Evolutionary conservation across 2,888 invertebrate genomes (phyloP).

Genomic region (Rhagophthalmus giganteus): DNA sequence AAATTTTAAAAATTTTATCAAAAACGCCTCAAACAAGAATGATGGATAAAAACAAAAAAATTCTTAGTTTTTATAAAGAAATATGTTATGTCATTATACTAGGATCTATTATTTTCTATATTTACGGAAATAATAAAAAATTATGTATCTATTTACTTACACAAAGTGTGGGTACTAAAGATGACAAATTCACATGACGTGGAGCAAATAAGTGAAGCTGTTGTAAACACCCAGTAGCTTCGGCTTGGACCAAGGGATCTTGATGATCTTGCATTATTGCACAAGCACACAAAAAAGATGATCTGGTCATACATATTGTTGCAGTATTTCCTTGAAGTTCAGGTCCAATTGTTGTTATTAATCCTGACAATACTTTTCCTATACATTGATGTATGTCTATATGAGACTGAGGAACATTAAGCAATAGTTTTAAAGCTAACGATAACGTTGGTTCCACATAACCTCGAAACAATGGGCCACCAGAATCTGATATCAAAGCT

Average conservation of each 20-base stretch:
- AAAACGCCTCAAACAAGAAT: too few relatives aligned
- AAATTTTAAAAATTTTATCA: too few relatives aligned
- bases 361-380: conserved; percentile 88
- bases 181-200: conserved; percentile 88
- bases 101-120: too few relatives aligned
- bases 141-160: too few relatives aligned
- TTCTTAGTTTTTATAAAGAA: too few relatives aligned
- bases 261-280: conserved; percentile 89
- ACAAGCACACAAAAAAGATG: conserved; percentile 90
- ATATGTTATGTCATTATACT: too few relatives aligned
- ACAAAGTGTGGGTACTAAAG: conserved; percentile 89
- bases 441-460: conserved; percentile 95
- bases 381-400: conserved; percentile 93
- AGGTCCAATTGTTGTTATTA: conserved; percentile 97
- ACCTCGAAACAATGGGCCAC: conserved; percentile 97
- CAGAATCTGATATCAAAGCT: conserved; percentile 94
- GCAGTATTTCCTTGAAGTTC: conserved; percentile 87
- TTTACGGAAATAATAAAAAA: too few relatives aligned
- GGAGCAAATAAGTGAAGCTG: conserved; percentile 98
- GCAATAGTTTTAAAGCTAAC: conserved; percentile 83
- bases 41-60: too few relatives aligned
- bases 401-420: conserved; percentile 87
- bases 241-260: conserved; percentile 90
- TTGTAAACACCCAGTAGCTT: conserved; percentile 94
- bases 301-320: conserved; percentile 73